These are phyloP conservation scores for Himalopsyche phryganea DNA, from an alignment of 1,140 invertebrate genomes.

Conservation along the genomic window DNA sequence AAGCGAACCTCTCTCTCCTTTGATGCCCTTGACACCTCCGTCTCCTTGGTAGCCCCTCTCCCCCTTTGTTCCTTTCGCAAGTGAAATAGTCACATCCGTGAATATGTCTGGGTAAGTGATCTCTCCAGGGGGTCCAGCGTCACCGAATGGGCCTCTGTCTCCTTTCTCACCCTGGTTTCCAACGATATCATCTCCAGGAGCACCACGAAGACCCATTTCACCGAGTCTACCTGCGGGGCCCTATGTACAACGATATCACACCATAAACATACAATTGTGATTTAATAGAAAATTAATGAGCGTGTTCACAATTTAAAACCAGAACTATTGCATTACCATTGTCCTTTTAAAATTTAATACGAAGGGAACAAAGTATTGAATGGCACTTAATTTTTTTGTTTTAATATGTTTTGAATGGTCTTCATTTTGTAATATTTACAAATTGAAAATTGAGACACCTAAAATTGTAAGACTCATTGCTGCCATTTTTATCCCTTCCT, in stretches of 20 bases:
- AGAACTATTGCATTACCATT: neutral
- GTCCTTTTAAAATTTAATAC: too few species aligned
- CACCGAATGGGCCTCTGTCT: slow-evolving; percentile 48
- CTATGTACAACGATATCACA: too few species aligned
- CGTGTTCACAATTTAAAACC: neutral
- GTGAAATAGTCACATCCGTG: slow-evolving; percentile 37
- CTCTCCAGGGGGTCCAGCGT: slow-evolving; percentile 40
- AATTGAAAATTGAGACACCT: too few species aligned
- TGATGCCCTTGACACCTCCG: slow-evolving; percentile 51
- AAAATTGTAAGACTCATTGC: too few species aligned
- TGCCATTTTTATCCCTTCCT: too few species aligned
- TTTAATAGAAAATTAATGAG: neutral
- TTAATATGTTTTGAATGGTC: too few species aligned
- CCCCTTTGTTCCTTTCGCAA: slow-evolving; percentile 48
- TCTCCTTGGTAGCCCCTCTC: slow-evolving; percentile 43
- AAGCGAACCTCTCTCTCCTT: slow-evolving; percentile 56
- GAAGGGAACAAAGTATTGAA: too few species aligned
- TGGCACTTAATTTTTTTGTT: too few species aligned
- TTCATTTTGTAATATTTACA: too few species aligned
- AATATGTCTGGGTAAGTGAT: slow-evolving; percentile 31
- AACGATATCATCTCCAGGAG: slow-evolving; percentile 52
- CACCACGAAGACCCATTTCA: slow-evolving; percentile 55
- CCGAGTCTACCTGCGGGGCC: slow-evolving; percentile 54
- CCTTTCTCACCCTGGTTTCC: slow-evolving; percentile 59
- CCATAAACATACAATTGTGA: too few species aligned